Base-by-base conservation (phyloP, 2,888 invertebrate genomes). In the Stenolophus ochropezus region DNA sequence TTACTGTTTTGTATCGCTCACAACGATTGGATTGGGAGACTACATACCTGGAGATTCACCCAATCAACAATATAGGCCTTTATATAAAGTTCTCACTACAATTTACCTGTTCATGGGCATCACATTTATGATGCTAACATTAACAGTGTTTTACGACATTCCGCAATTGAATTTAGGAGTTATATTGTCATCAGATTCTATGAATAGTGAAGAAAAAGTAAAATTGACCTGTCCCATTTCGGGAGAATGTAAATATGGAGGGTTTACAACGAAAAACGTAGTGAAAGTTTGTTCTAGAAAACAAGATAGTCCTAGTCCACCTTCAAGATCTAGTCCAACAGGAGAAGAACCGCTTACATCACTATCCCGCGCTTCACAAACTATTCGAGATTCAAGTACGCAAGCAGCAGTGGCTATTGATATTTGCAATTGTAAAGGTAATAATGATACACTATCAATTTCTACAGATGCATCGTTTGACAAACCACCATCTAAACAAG, bases 1-100 rank as follows among this genome's bases (percentile, higher is more conserved):
- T 90, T 97, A 96, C 89, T 97, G 96, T 89, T 96, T 97, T 90
- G 95, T 97, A 85, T 96, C 96, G 11, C 90, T 97, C 84, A 96
- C 97, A 21, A 97, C 97, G 83, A 95, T 97, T 86, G 96, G 97
- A 11, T 91, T 97, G 1, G 97, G 97, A 0, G 97, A 97, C 89
- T 96, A 96, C 90, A 96, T 97, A 84, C 97, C 97, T 0, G 96
- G 96, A 0, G 96, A 96, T 87, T 91, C 93, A 6, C 93, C 94
- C 0, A 92, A 93, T 84, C 95, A 96, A 87, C 92, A 92, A n/a
- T 93, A 94, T 90, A 91, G 96, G 56, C 94, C 96, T 0, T 84
- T 96, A 14, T 97, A 97, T 89, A 97, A 97, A 91, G 93, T 96
- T 76, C 91, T 92, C 81, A 95, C 95, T 21, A 96, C 96, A 82